Conservation (phyloP, 2,113 vertebrate genomes). For the Chinchilla lanigera region DNA sequence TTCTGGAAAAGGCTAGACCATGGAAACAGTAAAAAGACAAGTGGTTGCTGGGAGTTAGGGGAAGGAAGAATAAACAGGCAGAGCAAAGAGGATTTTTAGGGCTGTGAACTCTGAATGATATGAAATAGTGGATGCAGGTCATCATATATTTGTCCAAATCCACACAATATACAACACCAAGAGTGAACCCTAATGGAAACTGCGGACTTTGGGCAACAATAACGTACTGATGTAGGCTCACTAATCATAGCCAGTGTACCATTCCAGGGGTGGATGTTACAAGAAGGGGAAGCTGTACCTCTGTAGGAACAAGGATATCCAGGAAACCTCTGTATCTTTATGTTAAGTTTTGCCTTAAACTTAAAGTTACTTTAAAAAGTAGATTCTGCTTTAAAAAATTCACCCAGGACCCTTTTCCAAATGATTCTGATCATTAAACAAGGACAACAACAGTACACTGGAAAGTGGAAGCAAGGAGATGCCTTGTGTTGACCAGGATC, state of each 20-base stretch:
- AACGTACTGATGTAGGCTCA: background rate
- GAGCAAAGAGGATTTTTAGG: background rate
- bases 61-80: background rate
- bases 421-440: conserved; percentile 19
- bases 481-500: background rate
- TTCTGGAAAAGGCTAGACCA: background rate
- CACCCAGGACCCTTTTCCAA: background rate
- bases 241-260: background rate
- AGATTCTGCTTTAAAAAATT: background rate
- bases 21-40: background rate
- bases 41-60: background rate
- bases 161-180: background rate
- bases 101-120: background rate
- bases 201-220: background rate
- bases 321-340: background rate
- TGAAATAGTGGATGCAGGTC: background rate
- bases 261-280: background rate
- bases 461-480: background rate
- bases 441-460: background rate
- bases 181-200: background rate
- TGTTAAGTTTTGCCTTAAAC: background rate
- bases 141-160: background rate
- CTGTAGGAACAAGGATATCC: no score
- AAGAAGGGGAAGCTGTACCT: background rate
- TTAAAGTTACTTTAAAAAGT: background rate